These are phyloP conservation scores for Sarcophaga carnaria DNA, from an alignment of 2,888 invertebrate species.

Conservation along the genomic window DNA sequence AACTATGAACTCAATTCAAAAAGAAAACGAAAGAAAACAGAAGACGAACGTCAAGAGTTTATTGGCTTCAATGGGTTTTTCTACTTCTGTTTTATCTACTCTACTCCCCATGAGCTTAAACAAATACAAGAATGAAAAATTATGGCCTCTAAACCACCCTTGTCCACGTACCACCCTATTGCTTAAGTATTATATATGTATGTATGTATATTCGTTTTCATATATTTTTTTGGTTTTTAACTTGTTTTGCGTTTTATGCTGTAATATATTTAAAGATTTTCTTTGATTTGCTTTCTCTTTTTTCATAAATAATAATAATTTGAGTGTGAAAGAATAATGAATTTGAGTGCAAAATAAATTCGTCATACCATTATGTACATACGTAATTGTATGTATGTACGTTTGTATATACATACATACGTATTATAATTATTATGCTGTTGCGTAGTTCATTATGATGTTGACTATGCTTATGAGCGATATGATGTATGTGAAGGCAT, in stretches of 20 bases:
- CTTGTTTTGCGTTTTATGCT: not conserved
- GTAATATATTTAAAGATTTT: not conserved
- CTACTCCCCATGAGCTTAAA: slow-evolving; percentile 16
- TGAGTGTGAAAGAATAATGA: not conserved
- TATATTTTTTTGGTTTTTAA: not conserved
- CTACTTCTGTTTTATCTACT: not conserved
- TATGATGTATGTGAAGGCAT: not conserved
- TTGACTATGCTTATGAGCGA: not conserved
- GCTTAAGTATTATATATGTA: too few relatives aligned
- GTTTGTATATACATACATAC: not conserved
- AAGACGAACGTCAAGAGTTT: slow-evolving; percentile 60
- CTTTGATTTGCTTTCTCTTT: slow-evolving; percentile 5
- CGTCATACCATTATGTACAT: not conserved
- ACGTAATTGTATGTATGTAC: not conserved
- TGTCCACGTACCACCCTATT: not conserved
- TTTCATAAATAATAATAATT: not conserved
- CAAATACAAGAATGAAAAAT: not conserved
- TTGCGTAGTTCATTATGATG: slow-evolving; percentile 17
- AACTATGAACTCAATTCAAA: not conserved
- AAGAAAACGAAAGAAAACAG: slow-evolving; percentile 22
- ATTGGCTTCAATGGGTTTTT: slow-evolving; percentile 62
- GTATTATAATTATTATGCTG: slow-evolving; percentile 3
- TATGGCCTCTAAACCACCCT: slow-evolving; percentile 3
- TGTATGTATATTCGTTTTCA: too few relatives aligned
- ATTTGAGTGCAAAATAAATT: not conserved